These are phyloP conservation scores for Conus betulinus DNA, from an alignment of 1,140 invertebrate genomes.

Conservation along the genomic window DNA sequence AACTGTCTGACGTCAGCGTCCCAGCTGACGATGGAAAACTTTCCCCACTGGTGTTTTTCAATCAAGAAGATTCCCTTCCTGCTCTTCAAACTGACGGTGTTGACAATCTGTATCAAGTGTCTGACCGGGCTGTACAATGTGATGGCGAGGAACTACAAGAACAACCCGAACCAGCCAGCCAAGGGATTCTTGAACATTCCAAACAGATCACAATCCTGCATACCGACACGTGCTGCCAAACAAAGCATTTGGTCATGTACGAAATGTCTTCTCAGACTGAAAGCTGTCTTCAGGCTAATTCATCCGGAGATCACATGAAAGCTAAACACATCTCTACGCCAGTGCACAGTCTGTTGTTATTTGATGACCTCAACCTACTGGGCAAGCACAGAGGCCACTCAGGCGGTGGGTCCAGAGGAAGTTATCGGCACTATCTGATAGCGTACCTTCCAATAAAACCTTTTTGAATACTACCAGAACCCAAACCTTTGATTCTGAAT, in stretches of 20 bases:
- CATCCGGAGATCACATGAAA: neutral
- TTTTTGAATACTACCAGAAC: neutral
- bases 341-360: neutral
- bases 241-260: neutral
- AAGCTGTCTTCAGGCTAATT: neutral
- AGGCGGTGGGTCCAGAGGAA: neutral
- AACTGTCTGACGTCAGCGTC: constrained; percentile 13
- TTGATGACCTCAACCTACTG: neutral
- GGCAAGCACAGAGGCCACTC: neutral
- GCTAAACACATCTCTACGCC: neutral
- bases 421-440: neutral
- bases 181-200: neutral
- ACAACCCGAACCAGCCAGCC: neutral
- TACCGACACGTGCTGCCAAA: constrained; percentile 14
- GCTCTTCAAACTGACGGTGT: constrained; percentile 34
- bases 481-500: constrained; percentile 13
- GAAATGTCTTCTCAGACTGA: constrained; percentile 28
- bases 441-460: neutral
- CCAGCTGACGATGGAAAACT: constrained; percentile 60
- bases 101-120: constrained; percentile 46
- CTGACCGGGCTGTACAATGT: constrained; percentile 54
- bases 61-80: constrained; percentile 31
- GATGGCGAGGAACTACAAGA: constrained; percentile 14
- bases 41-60: constrained; percentile 52
- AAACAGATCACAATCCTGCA: neutral